Percentiles rank a stretch among this genome's conserved stretches.
phyloP scores from a whole-genome alignment of 2,888 invertebrate genomes.

The Hedya salicella region DNA sequence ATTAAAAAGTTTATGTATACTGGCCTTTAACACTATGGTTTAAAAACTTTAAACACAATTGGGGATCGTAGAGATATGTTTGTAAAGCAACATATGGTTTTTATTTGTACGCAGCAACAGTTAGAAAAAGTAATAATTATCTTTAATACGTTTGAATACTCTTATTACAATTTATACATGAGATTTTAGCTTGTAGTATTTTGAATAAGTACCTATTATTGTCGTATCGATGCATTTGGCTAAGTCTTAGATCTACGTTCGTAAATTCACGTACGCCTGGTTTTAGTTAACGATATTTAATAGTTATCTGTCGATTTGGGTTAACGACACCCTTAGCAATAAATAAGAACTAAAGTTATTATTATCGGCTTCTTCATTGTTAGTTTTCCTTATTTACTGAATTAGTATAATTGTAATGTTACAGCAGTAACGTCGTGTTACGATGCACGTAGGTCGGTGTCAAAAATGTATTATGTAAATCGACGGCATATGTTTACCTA shows the following conservation, averaged over 20 bases:
- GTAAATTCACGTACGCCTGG: constrained; percentile 61
- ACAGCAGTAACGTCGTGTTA: not conserved
- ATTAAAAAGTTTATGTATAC: constrained; percentile 7
- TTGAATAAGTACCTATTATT: too few relatives aligned
- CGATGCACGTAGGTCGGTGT: not conserved
- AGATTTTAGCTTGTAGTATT: constrained; percentile 1
- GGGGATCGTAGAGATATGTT: constrained; percentile 17
- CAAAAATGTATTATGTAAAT: too few relatives aligned
- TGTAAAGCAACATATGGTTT: constrained; percentile 48
- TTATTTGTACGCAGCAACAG: constrained; percentile 26
- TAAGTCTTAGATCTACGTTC: constrained; percentile 52
- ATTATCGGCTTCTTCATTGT: constrained; percentile 47
- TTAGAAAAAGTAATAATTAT: not conserved
- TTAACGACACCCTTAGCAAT: constrained; percentile 55
- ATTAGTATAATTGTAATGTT: not conserved
- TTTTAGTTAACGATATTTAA: constrained; percentile 39
- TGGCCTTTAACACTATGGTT: not conserved
- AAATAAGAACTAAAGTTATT: constrained; percentile 48
- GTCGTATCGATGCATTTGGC: too few relatives aligned
- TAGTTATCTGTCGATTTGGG: constrained; percentile 59
- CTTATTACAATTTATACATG: not conserved
- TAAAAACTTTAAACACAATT: not conserved
- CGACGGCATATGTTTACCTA: too few relatives aligned
- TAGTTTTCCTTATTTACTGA: constrained; percentile 53
- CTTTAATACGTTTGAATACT: not conserved